Conservation (phyloP, 2,888 invertebrate genomes). For the Gibbula magus region DNA sequence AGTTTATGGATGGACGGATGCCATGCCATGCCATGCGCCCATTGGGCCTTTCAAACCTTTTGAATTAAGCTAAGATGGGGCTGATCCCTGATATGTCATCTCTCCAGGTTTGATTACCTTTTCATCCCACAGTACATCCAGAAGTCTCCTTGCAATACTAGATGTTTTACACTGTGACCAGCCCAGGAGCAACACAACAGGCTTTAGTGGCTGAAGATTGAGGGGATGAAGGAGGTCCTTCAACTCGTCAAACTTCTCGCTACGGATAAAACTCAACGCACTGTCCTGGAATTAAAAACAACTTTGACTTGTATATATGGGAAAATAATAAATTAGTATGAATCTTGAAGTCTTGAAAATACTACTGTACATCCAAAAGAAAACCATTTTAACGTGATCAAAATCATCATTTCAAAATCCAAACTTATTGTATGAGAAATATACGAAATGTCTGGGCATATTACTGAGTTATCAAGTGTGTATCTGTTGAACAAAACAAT, state of each 20-base stretch:
- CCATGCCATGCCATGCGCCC: too few species aligned
- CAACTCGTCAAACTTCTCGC: constrained; percentile 60
- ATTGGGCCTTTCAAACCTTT: neutral
- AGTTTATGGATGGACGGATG: too few species aligned
- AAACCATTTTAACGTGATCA: too few species aligned
- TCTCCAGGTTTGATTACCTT: constrained; percentile 38
- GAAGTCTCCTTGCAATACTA: constrained; percentile 59
- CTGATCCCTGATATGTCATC: neutral
- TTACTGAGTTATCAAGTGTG: too few species aligned
- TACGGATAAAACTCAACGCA: constrained; percentile 60
- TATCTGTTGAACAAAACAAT: too few species aligned
- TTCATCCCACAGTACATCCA: constrained; percentile 62
- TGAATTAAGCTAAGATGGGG: neutral
- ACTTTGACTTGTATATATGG: neutral
- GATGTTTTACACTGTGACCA: constrained; percentile 66
- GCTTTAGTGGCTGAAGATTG: constrained; percentile 67
- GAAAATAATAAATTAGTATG: neutral
- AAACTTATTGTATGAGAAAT: too few species aligned
- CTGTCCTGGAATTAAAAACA: constrained; percentile 53
- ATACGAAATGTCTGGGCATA: too few species aligned
- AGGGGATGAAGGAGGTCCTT: constrained; percentile 54
- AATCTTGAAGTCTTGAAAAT: neutral
- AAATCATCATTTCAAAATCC: too few species aligned
- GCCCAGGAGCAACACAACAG: constrained; percentile 66
- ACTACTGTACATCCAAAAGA: neutral